These are phyloP conservation scores for Drosophila borborema DNA, from an alignment of 2,888 invertebrate species.

Conservation along the genomic window DNA sequence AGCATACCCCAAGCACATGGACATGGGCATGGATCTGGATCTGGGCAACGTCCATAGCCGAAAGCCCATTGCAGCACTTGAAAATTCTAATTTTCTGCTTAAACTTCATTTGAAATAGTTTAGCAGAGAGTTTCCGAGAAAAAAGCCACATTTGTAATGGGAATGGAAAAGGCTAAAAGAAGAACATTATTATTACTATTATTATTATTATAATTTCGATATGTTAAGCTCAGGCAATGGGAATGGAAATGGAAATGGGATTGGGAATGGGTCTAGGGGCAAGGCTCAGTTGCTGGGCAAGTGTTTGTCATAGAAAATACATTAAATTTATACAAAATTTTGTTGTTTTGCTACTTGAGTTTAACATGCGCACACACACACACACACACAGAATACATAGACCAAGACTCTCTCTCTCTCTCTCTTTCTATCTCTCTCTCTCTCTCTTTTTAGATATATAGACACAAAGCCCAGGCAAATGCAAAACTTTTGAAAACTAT, in stretches of 20 bases:
- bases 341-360: slow-evolving; percentile 68
- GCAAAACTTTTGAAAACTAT: slow-evolving; percentile 80
- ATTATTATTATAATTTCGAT: slow-evolving; percentile 51
- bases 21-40: not conserved
- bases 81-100: slow-evolving; percentile 79
- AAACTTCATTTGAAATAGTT: slow-evolving; percentile 78
- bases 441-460: slow-evolving; percentile 26
- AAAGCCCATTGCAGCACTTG: slow-evolving; percentile 76
- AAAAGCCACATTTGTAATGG: slow-evolving; percentile 37
- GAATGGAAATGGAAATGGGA: not conserved
- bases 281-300: slow-evolving; percentile 36
- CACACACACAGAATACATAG: slow-evolving; percentile 17
- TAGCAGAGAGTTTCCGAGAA: slow-evolving; percentile 53
- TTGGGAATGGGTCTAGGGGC: not conserved
- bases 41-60: slow-evolving; percentile 33
- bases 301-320: slow-evolving; percentile 82
- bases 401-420: slow-evolving; percentile 1
- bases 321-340: slow-evolving; percentile 81
- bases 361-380: slow-evolving; percentile 60
- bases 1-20: slow-evolving; percentile 46
- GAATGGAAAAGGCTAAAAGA: slow-evolving; percentile 43
- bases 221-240: slow-evolving; percentile 17
- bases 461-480: slow-evolving; percentile 64
- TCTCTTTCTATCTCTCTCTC: not conserved
- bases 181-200: slow-evolving; percentile 60